phyloP scores from a whole-genome alignment of 2,113 vertebrate species.

The Poecilia latipinna region DNA sequence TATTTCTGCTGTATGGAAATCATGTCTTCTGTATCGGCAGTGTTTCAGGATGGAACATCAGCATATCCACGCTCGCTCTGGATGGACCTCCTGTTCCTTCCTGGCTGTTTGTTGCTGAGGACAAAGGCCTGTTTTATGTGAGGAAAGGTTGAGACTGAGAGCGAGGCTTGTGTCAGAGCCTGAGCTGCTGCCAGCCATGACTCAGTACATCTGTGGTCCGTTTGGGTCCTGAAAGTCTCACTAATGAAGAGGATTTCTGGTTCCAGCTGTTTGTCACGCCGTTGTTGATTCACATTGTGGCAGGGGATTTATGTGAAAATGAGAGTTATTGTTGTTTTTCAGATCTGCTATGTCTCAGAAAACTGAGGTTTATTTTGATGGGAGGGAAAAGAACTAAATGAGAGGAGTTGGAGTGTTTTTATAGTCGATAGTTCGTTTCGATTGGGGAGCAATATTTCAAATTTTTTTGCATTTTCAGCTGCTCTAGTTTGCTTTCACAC shows the following conservation, averaged over 20 bases:
- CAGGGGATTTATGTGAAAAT: not conserved
- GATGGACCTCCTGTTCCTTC: slow-evolving; percentile 66
- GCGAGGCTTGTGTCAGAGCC: slow-evolving; percentile 64
- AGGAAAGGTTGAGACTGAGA: slow-evolving; percentile 61
- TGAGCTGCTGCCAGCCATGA: slow-evolving; percentile 54
- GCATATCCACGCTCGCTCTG: slow-evolving; percentile 19
- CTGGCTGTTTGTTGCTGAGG: slow-evolving; percentile 65
- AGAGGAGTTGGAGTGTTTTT: not conserved
- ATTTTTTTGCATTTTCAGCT: too few species aligned
- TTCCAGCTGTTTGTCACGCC: slow-evolving; percentile 6
- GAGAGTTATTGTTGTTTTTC: not conserved
- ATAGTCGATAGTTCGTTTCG: too few species aligned
- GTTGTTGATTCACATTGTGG: not conserved
- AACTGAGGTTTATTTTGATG: not conserved
- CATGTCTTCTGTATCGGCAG: slow-evolving; percentile 66
- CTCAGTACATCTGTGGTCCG: slow-evolving; percentile 49
- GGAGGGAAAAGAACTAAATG: not conserved
- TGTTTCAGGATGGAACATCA: slow-evolving; percentile 52
- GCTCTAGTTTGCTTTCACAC: too few species aligned
- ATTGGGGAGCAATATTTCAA: too few species aligned
- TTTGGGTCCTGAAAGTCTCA: slow-evolving; percentile 43
- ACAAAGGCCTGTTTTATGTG: slow-evolving; percentile 76
- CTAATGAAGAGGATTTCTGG: slow-evolving; percentile 20
- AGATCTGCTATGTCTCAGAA: not conserved
- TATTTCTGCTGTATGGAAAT: slow-evolving; percentile 53